Percentiles rank a stretch among this genome's conserved stretches.
phyloP scores from a whole-genome alignment of 2,113 vertebrate genomes.

The Myotis yumanensis region DNA sequence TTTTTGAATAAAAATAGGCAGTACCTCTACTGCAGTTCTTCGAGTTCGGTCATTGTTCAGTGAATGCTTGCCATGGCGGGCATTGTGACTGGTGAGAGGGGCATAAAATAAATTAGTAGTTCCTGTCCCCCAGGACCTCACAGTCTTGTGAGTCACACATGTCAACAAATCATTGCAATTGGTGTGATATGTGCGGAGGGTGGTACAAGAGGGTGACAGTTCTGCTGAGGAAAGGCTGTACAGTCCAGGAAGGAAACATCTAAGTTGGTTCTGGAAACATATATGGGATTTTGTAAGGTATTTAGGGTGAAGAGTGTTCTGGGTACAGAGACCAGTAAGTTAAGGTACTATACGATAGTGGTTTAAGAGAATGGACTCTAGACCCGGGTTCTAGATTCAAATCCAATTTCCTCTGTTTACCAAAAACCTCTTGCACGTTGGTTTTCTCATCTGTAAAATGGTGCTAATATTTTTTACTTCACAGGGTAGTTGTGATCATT shows the following conservation, averaged over 20 bases:
- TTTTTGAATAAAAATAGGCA: constrained; percentile 9
- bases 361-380: neutral
- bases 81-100: neutral
- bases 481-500: neutral
- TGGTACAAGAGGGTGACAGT: neutral
- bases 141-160: neutral
- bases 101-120: neutral
- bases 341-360: neutral
- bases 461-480: neutral
- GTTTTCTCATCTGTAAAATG: neutral
- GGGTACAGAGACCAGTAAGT: neutral
- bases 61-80: neutral
- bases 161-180: neutral
- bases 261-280: neutral
- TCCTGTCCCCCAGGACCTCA: neutral
- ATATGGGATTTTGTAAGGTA: neutral
- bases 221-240: neutral
- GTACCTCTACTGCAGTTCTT: neutral
- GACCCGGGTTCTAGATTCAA: neutral
- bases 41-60: neutral
- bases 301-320: neutral
- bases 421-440: neutral
- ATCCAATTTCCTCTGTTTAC: neutral
- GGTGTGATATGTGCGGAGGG: neutral
- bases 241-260: neutral